phyloP scores from a whole-genome alignment of 2,888 invertebrate genomes.

The Polymixis flavicincta region DNA sequence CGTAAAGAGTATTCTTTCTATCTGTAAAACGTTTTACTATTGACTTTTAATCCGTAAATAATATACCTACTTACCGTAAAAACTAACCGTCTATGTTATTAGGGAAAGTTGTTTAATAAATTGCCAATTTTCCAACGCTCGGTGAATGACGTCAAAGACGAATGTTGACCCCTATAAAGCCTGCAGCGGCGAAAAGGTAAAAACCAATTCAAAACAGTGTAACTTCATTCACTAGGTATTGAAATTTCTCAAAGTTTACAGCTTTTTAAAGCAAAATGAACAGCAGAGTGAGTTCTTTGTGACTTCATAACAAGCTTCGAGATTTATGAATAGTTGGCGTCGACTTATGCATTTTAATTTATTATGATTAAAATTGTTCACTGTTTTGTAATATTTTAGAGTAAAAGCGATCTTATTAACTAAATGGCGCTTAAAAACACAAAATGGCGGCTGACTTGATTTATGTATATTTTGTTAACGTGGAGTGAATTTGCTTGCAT shows the following conservation, averaged over 20 bases:
- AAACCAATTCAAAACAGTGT: slow-evolving; percentile 29
- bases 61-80: not conserved
- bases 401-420: slow-evolving; percentile 25
- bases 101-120: slow-evolving; percentile 3
- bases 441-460: slow-evolving; percentile 14
- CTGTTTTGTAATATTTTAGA: slow-evolving; percentile 33
- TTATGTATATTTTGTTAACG: slow-evolving; percentile 6
- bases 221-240: slow-evolving; percentile 37
- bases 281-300: slow-evolving; percentile 48
- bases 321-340: slow-evolving; percentile 53
- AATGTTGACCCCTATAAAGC: slow-evolving; percentile 4
- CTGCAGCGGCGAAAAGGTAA: slow-evolving; percentile 29
- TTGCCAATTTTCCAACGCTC: slow-evolving; percentile 38
- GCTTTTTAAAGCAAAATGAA: slow-evolving; percentile 43
- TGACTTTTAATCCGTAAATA: too few relatives aligned
- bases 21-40: too few relatives aligned
- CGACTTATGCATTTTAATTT: slow-evolving; percentile 54
- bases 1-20: too few relatives aligned
- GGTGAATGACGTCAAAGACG: slow-evolving; percentile 2
- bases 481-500: not conserved
- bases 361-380: slow-evolving; percentile 47
- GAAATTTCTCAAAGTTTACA: slow-evolving; percentile 43
- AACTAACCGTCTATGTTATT: not conserved
- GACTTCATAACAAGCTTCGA: slow-evolving; percentile 42
- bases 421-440: slow-evolving; percentile 6